These are phyloP conservation scores for Pachycephala philippinensis DNA, from an alignment of 2,113 vertebrate species.

Conservation along the genomic window DNA sequence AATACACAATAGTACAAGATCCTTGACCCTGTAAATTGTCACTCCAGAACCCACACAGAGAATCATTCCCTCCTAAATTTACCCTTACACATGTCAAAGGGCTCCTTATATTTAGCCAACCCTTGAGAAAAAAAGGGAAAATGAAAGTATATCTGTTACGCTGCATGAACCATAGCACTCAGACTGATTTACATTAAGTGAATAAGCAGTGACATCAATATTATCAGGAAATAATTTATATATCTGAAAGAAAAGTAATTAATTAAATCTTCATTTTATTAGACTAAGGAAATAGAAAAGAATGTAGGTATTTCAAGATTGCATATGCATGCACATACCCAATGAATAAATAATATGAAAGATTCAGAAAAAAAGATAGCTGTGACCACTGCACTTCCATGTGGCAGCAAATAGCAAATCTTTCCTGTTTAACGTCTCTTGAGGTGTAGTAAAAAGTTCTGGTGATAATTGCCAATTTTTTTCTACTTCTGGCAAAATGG, in stretches of 20 bases:
- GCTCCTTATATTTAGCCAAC: neutral
- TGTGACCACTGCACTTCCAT: neutral
- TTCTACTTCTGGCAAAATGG: neutral
- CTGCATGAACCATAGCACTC: rapidly evolving
- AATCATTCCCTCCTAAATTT: neutral
- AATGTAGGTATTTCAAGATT: neutral
- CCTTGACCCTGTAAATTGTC: neutral
- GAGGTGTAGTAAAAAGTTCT: neutral
- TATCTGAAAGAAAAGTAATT: neutral
- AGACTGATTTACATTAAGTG: neutral
- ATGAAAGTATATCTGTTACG: neutral
- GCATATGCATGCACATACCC: rapidly evolving
- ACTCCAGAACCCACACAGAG: neutral
- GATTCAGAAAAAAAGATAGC: neutral
- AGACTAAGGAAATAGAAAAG: neutral
- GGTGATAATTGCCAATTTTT: neutral
- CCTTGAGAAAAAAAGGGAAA: neutral
- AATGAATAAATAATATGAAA: neutral
- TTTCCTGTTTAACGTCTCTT: neutral
- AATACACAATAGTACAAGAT: neutral
- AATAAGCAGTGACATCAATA: neutral
- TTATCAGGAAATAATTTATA: neutral
- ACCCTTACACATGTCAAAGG: rapidly evolving
- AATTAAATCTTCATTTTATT: neutral
- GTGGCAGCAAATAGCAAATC: neutral